Evolutionary conservation across 2,113 vertebrate species (phyloP).

Genomic region (Gopherus evgoodei): DNA sequence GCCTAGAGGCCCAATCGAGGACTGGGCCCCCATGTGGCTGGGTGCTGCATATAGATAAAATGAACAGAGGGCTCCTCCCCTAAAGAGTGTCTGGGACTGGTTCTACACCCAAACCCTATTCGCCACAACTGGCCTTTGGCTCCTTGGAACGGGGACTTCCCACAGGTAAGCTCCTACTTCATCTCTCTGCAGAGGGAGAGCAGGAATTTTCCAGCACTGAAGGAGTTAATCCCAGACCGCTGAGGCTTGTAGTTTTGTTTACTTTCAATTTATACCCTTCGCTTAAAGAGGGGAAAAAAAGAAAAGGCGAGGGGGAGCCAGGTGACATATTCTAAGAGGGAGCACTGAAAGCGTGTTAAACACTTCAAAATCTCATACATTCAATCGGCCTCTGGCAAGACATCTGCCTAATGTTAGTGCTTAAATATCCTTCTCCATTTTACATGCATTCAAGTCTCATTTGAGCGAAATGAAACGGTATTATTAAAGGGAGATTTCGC

Average conservation of each 20-base stretch:
- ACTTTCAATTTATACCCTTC: slow-evolving; percentile 80
- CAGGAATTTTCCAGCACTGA: slow-evolving; percentile 14
- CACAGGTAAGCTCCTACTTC: slow-evolving; percentile 16
- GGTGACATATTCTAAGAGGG: slow-evolving; percentile 75
- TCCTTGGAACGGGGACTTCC: background rate
- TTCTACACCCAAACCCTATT: accelerated
- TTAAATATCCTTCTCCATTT: slow-evolving; percentile 89
- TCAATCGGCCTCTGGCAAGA: slow-evolving; percentile 81
- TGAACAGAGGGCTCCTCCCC: background rate
- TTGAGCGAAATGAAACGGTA: slow-evolving; percentile 89
- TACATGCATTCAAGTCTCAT: slow-evolving; percentile 91
- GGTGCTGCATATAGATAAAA: background rate
- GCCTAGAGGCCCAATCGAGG: background rate
- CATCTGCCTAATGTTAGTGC: slow-evolving; percentile 89
- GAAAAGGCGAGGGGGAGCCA: slow-evolving; percentile 24
- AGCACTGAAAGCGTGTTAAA: slow-evolving; percentile 79
- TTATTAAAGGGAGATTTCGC: slow-evolving; percentile 97
- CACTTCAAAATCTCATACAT: slow-evolving; percentile 86
- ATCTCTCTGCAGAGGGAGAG: slow-evolving; percentile 11
- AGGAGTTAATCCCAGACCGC: slow-evolving; percentile 74
- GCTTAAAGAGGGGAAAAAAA: slow-evolving; percentile 44
- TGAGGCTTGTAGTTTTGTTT: slow-evolving; percentile 75
- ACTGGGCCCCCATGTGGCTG: background rate
- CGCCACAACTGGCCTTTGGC: background rate
- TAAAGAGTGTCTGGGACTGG: accelerated